Percentiles rank a stretch among this genome's conserved stretches.
phyloP scores from a whole-genome alignment of 2,888 invertebrate genomes.

The Coenonympha glycerion region DNA sequence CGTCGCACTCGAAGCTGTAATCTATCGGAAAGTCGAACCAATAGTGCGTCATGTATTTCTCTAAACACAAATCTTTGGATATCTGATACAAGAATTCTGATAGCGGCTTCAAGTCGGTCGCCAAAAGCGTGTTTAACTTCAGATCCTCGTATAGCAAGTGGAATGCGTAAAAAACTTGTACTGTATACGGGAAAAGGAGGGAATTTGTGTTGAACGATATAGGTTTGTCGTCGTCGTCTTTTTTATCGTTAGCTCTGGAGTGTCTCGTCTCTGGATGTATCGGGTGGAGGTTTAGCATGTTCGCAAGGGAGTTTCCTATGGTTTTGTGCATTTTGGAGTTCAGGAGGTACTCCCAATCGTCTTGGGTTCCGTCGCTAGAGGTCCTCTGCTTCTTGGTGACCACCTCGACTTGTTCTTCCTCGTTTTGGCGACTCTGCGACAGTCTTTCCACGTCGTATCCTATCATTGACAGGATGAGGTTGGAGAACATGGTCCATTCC shows the following conservation, averaged over 20 bases:
- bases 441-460: conserved; percentile 83
- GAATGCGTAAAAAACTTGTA: conserved; percentile 84
- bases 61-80: conserved; percentile 83
- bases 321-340: conserved; percentile 76
- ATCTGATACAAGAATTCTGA: conserved; percentile 84
- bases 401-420: conserved; percentile 66
- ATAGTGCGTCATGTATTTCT: conserved; percentile 85
- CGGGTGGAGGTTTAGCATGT: conserved; percentile 55
- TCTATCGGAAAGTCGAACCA: conserved; percentile 87
- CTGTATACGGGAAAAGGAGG: conserved; percentile 82
- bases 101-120: conserved; percentile 80
- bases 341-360: conserved; percentile 87
- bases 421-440: conserved; percentile 56
- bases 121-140: conserved; percentile 84
- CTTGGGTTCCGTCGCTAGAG: conserved; percentile 84
- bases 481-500: conserved; percentile 87
- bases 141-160: conserved; percentile 95
- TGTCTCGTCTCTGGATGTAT: conserved; percentile 29
- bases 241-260: conserved; percentile 19
- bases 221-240: conserved; percentile 42
- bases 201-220: conserved; percentile 78
- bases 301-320: conserved; percentile 57
- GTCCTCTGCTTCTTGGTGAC: conserved; percentile 86
- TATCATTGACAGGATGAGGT: conserved; percentile 76
- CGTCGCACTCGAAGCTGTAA: conserved; percentile 59